These are phyloP conservation scores for Trididemnum miniatum DNA, from an alignment of 23 tunicate species.

Conservation along the genomic window DNA sequence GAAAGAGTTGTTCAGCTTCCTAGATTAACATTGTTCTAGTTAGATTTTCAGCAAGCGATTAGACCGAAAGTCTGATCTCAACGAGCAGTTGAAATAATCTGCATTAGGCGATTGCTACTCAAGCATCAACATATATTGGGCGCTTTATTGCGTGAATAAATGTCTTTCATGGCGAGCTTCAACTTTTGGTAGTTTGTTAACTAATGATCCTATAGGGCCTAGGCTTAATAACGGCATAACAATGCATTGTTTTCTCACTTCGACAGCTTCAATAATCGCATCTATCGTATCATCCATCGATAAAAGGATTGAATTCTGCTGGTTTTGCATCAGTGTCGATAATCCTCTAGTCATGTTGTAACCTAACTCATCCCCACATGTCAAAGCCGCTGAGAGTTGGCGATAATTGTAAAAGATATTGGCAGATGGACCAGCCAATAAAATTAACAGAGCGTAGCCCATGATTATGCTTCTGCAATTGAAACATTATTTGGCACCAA, in stretches of 20 bases:
- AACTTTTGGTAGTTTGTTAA: no score
- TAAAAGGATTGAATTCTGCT: slow-evolving; percentile 52
- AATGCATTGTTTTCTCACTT: no score
- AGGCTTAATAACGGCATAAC: no score
- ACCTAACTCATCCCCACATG: slow-evolving; percentile 85
- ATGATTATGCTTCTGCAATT: slow-evolving; percentile 57
- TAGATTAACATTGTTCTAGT: slow-evolving; percentile 20
- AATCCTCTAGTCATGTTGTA: slow-evolving; percentile 80
- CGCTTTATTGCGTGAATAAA: no score
- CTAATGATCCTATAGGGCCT: no score
- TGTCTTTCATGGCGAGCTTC: no score
- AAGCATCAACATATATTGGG: no score
- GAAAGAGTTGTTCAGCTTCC: slow-evolving; percentile 67
- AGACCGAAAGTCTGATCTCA: no score
- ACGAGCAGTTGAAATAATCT: no score
- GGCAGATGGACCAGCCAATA: slow-evolving; percentile 68
- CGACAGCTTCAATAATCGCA: slow-evolving; percentile 72
- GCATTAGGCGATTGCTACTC: no score
- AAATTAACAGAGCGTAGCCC: slow-evolving; percentile 56
- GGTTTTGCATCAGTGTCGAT: slow-evolving; percentile 47
- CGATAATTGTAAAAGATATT: slow-evolving; percentile 74
- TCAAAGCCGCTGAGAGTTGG: slow-evolving; percentile 53
- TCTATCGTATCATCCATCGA: slow-evolving; percentile 80
- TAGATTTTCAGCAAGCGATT: no score
- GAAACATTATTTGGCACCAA: no score